phyloP scores from a whole-genome alignment of 1,140 invertebrate genomes.

The Plutomurus gul region DNA sequence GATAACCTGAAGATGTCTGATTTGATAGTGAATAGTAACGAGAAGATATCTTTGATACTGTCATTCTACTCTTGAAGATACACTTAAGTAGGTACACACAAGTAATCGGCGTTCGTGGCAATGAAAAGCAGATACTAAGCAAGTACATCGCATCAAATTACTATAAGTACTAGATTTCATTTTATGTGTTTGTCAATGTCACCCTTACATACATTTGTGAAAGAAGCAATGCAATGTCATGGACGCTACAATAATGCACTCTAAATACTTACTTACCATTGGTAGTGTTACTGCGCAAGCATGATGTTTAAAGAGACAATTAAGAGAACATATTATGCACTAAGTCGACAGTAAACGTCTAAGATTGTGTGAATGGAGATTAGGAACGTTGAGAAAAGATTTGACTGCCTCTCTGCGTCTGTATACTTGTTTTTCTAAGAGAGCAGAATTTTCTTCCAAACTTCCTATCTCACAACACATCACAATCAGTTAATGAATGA shows the following conservation, averaged over 20 bases:
- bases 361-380: slow-evolving; percentile 25
- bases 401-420: neutral
- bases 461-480: neutral
- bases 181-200: no score
- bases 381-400: neutral
- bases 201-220: no score
- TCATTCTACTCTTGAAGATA: no score
- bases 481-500: slow-evolving; percentile 21
- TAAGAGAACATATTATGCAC: neutral
- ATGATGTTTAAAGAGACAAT: neutral
- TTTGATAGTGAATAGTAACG: no score
- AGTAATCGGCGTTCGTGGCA: no score
- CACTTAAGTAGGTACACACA: no score
- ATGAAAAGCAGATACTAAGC: no score
- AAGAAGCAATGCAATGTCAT: no score
- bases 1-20: no score
- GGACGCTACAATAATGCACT: neutral
- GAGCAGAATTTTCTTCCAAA: neutral
- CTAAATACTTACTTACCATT: neutral
- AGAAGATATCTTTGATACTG: no score
- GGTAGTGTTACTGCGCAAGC: neutral
- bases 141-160: no score
- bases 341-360: slow-evolving; percentile 5
- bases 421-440: neutral
- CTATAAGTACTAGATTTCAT: no score